A percentile compares a stretch with the other conserved stretches of the same genome.
phyloP scores from a whole-genome alignment of 2,888 invertebrate genomes.

The Chaetogeoica ovagalla region DNA sequence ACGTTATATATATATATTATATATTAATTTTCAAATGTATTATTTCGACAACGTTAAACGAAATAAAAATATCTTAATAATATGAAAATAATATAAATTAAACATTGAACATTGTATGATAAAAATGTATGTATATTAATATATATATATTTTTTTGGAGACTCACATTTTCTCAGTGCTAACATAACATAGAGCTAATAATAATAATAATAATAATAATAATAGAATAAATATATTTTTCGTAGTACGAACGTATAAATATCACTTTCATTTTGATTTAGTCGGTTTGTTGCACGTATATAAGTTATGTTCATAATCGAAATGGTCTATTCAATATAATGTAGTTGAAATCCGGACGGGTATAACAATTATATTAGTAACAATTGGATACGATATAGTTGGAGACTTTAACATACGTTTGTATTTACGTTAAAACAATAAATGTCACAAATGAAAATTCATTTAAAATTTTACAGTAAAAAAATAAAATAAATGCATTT shows the following conservation, averaged over 20 bases:
- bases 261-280: constrained; percentile 12
- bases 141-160: background rate
- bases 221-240: background rate
- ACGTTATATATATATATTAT: too few species aligned
- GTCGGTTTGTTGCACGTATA: background rate
- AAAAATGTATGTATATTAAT: background rate
- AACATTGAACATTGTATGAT: background rate
- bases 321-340: background rate
- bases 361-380: background rate
- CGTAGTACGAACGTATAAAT: background rate
- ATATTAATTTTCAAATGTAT: too few species aligned
- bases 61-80: too few species aligned
- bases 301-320: background rate
- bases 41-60: too few species aligned
- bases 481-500: too few species aligned
- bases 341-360: background rate
- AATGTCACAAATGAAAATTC: background rate
- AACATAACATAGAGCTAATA: background rate
- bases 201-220: too few species aligned
- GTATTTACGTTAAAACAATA: background rate
- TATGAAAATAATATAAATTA: background rate
- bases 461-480: too few species aligned
- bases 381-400: too few species aligned
- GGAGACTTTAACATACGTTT: constrained; percentile 2
- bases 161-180: constrained; percentile 7